phyloP scores from a whole-genome alignment of 2,113 vertebrate genomes.

The Burhinus oedicnemus region DNA sequence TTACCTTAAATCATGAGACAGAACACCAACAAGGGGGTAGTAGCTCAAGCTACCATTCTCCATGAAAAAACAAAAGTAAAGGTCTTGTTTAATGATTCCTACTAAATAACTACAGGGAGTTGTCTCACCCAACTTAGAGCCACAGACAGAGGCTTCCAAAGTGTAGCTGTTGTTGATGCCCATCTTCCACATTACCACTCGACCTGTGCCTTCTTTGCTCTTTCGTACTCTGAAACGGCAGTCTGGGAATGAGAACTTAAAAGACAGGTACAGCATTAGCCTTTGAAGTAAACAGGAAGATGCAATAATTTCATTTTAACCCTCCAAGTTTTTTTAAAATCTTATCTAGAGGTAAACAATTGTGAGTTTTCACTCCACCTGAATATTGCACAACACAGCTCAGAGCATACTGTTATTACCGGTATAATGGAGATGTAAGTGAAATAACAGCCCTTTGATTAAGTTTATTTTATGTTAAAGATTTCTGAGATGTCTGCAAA shows the following conservation, averaged over 20 bases:
- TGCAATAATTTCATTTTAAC: neutral
- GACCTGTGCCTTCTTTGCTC: constrained; percentile 77
- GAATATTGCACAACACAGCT: neutral
- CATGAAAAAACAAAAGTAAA: neutral
- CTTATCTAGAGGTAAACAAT: neutral
- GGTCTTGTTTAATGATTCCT: neutral
- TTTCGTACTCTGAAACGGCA: constrained; percentile 78
- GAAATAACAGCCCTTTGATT: neutral
- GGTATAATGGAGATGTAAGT: neutral
- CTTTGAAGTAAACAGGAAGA: neutral
- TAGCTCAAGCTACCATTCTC: neutral
- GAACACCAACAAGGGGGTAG: neutral
- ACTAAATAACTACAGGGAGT: neutral
- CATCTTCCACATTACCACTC: constrained; percentile 81
- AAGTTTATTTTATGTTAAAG: neutral
- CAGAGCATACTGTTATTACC: neutral
- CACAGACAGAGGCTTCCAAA: constrained; percentile 79
- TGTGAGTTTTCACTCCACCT: neutral
- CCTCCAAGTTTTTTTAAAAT: neutral
- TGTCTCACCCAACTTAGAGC: constrained; percentile 76
- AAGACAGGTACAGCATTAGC: neutral
- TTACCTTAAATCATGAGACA: neutral
- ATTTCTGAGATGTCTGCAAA: neutral
- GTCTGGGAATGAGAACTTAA: constrained; percentile 80
- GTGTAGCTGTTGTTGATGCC: constrained; percentile 83